Evolutionary conservation across 2,888 invertebrate genomes (phyloP), one percentile per base, ranked within the genome.

Genomic region (Conistra vaccinii): DNA sequence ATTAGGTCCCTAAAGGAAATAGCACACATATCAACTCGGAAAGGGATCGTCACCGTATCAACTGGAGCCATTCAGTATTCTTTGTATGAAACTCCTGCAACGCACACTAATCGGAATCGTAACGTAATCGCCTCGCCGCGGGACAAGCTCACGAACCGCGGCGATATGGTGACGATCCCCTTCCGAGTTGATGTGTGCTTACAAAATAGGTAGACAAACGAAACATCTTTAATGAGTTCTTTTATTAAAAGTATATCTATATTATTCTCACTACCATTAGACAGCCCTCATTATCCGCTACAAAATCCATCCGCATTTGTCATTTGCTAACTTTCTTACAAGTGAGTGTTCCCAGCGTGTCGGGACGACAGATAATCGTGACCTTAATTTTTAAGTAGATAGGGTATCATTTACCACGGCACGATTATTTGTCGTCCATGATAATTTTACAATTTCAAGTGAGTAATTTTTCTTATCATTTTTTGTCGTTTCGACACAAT

Each of bases 271-370:
- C 79, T 79, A 79, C 78, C 77, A 58, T 42, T 76, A 83, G 68
- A 83, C 79, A 77, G 79, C 83, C 78, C 78, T 79, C 83, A 81
- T 61, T 55, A n/a, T 76, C 83, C 83, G 78, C 78, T 83, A 83
- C 62, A 65, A 63, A 61, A 76, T 62, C 66, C 76, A 42, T 67
- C n/a, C 48, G 51, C 58, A 51, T 57, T 51, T 51, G 75, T 81
- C 77, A 65, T 29, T 81, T 48, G 32, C 55, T 77, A 42, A 72
- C 39, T 17, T 75, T 60, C 53, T 45, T 45, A 48, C 20, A 48
- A 76, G 76, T 60, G 42, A 81, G 58, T 63, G 26, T 65, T 48
- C 26, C 75, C 81, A 81, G 23, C 48, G 76, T 42, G 39, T 35
- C 75, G 53, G 61, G 29, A 45, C 35, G 10, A 48, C 51, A 48